A percentile compares a stretch with the other conserved stretches of the same genome.
These are phyloP conservation scores for Axinella damicornis DNA, from an alignment of 37 sponge, comb jelly and placozoan genomes.

Conservation along the genomic window DNA sequence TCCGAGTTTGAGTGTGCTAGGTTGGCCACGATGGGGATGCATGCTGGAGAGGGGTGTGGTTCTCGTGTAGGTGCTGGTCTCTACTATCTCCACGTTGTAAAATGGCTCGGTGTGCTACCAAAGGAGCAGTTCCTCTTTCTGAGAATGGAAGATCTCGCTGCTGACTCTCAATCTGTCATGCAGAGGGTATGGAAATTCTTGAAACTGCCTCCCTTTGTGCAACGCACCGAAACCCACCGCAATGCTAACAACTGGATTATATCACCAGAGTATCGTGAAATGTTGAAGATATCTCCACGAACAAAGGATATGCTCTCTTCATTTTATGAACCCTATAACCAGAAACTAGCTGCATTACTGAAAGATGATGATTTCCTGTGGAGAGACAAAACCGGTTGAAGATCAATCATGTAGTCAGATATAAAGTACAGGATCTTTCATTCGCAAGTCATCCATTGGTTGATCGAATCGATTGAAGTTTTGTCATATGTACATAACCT, in stretches of 20 bases:
- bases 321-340: conserved; percentile 54
- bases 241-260: conserved; percentile 32
- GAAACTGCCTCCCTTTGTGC: neutral
- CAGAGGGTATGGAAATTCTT: conserved; percentile 27
- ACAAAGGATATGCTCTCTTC: conserved; percentile 16
- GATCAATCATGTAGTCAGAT: no score
- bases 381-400: no score
- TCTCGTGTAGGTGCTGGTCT: conserved; percentile 31
- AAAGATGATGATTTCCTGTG: conserved; percentile 42
- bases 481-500: no score
- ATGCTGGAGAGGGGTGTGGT: neutral
- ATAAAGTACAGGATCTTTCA: no score
- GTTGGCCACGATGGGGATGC: neutral
- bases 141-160: conserved; percentile 9
- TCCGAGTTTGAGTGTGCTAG: conserved; percentile 26
- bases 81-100: conserved; percentile 36
- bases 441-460: no score
- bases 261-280: conserved; percentile 10
- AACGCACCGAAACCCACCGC: neutral
- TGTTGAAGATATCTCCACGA: conserved; percentile 34
- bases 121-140: conserved; percentile 22
- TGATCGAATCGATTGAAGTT: no score
- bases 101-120: conserved; percentile 44
- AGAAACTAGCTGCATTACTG: conserved; percentile 38
- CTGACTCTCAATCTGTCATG: conserved; percentile 4